Percentiles rank a stretch among this genome's conserved stretches.
These are phyloP conservation scores for Phalacrocorax brasilianus DNA, from an alignment of 2,113 vertebrate species.

Conservation along the genomic window DNA sequence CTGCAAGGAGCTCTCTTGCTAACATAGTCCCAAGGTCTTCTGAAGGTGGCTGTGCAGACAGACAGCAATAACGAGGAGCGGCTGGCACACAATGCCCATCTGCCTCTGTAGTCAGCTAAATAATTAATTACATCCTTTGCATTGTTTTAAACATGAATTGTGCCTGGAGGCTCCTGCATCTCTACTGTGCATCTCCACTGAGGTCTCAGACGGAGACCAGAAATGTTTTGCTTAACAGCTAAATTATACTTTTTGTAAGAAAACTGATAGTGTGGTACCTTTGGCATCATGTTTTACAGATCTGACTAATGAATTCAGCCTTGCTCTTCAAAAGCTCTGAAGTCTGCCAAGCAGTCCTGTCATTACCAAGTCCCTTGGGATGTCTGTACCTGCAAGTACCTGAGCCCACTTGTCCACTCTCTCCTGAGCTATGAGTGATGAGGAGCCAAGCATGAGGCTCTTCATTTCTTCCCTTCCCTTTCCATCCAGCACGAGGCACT, in stretches of 20 bases:
- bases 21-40: background rate
- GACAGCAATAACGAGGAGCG: background rate
- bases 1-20: background rate
- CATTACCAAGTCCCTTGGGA: background rate
- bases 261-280: background rate
- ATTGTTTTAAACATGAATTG: background rate
- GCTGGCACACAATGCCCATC: background rate
- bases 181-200: background rate
- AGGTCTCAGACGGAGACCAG: background rate
- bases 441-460: background rate
- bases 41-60: constrained; percentile 40
- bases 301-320: background rate
- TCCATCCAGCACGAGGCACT: background rate
- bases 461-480: background rate
- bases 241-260: background rate
- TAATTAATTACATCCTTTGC: background rate
- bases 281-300: background rate
- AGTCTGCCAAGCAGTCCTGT: background rate
- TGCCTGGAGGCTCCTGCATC: background rate
- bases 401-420: background rate
- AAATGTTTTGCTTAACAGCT: background rate
- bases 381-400: fast-evolving
- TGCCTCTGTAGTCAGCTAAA: background rate
- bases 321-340: background rate
- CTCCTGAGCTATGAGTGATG: background rate